These are phyloP conservation scores for Lepidotrigona ventralis DNA, from an alignment of 1,140 invertebrate species.

Conservation along the genomic window DNA sequence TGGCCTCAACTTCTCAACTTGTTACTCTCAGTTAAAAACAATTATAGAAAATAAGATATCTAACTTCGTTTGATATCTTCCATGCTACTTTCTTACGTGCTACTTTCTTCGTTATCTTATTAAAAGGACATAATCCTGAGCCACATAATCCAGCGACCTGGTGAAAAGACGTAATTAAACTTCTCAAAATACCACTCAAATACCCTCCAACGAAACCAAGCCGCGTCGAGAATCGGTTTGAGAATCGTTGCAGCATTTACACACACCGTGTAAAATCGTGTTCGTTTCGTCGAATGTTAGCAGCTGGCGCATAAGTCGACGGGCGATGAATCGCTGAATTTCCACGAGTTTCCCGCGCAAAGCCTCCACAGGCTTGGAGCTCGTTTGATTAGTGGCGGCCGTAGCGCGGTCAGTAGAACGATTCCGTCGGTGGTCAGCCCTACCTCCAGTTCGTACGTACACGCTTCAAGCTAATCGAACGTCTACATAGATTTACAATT, in stretches of 20 bases:
- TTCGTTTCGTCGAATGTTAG: background rate
- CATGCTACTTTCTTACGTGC: rapidly evolving
- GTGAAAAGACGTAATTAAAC: background rate
- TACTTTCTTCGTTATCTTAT: background rate
- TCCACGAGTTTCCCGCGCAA: slow-evolving; percentile 37
- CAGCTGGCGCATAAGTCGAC: background rate
- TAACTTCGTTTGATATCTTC: background rate
- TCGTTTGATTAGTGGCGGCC: slow-evolving; percentile 44
- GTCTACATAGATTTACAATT: background rate
- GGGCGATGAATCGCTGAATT: slow-evolving; percentile 34
- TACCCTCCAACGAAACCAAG: background rate
- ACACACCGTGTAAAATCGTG: background rate
- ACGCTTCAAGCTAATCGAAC: slow-evolving; percentile 48
- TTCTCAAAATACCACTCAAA: too few species aligned
- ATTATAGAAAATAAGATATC: background rate
- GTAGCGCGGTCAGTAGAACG: slow-evolving; percentile 63
- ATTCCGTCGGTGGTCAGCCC: slow-evolving; percentile 64
- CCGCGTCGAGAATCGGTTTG: too few species aligned
- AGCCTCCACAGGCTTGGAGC: slow-evolving; percentile 9
- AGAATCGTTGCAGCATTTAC: too few species aligned
- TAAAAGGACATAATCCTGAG: background rate
- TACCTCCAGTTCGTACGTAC: slow-evolving; percentile 24
- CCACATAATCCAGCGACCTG: background rate
- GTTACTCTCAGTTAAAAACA: background rate
- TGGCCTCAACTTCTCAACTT: background rate